Evolutionary conservation across 2,113 vertebrate species (phyloP), one percentile per base, ranked within the genome.

Genomic region (Oryzias curvinotus): DNA sequence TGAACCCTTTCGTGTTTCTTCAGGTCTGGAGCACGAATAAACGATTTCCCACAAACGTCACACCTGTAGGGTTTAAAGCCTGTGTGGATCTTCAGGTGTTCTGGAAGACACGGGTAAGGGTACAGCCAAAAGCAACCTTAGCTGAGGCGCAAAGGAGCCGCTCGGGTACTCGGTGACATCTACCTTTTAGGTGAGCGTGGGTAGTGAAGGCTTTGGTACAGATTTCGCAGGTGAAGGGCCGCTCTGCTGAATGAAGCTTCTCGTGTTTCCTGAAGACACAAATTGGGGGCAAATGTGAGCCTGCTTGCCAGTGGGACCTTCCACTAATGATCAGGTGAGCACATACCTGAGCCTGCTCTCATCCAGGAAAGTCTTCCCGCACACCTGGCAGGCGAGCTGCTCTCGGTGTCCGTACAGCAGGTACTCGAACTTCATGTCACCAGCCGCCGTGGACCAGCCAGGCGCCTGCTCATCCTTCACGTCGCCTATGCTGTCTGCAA

Each of bases 341-440:
- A 18, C 48, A 1, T 71, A 90, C 88, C 96, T 88, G 86, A 99
- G 78, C 1, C 96, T 85, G 1, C 92, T 95, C 70, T 98, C 97
- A 1, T 98, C 96, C 8, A 96, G 88, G 85, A 99, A 99, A 5
- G 91, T 95, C 88, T 98, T 98, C 5, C 96, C 96, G 13, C 97
- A 99, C 2, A 94, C 93, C 79, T 96, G 96, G 71, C 97, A 99
- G 14, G 91, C 93, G 3, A 97, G 95, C 66, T 95, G 94, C 48
- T 99, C 97, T 51, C 97, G 89, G 79, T 96, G 95, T 43, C 97
- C 97, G 0, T 99, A 99, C 16, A 99, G 91, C 53, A 99, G 81
- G 66, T 99, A 99, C 30, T 99, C 97, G 64, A 99, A 98, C 85
- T 99, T 98, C 96, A 98, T 98, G 82, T 99, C 96, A 0, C 87